Percentiles rank a stretch among this genome's conserved stretches.
phyloP scores from a whole-genome alignment of 2,797 vertebrate genomes.

The Onychomys leucogaster region DNA sequence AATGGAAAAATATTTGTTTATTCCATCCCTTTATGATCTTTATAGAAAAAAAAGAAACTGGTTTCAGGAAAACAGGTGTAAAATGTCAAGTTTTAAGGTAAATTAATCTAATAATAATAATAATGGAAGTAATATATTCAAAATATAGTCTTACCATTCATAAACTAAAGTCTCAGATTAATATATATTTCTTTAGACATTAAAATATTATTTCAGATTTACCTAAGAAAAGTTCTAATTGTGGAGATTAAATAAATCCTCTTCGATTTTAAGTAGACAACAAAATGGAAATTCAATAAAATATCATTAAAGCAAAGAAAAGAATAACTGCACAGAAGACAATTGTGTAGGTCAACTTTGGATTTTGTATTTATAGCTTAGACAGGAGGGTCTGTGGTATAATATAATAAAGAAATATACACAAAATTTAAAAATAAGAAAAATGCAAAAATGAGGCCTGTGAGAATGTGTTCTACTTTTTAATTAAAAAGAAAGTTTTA shows the following conservation, averaged over 20 bases:
- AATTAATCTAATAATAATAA: neutral
- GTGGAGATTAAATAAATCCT: conserved; percentile 21
- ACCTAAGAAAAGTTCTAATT: neutral
- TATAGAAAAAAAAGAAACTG: neutral
- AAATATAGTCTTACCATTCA: neutral
- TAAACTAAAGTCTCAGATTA: conserved; percentile 22
- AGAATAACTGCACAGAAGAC: neutral
- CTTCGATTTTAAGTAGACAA: conserved; percentile 29
- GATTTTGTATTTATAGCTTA: neutral
- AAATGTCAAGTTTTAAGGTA: conserved; percentile 11
- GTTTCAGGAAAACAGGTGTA: conserved; percentile 15
- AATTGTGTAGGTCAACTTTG: neutral
- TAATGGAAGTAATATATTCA: neutral
- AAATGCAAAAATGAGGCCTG: neutral
- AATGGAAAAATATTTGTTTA: neutral
- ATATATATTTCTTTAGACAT: conserved; percentile 15
- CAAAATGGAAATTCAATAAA: conserved; percentile 29
- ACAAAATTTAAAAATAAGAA: conserved; percentile 36
- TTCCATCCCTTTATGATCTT: neutral
- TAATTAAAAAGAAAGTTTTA: neutral
- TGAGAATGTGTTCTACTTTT: neutral
- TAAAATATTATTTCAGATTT: conserved; percentile 30
- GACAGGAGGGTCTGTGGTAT: neutral
- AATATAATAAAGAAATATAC: conserved; percentile 19
- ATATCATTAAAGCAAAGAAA: conserved; percentile 25